Evolutionary conservation across 1,140 invertebrate genomes (phyloP), one percentile per base, ranked within the genome.

Genomic region (Heliconius eleuchia): DNA sequence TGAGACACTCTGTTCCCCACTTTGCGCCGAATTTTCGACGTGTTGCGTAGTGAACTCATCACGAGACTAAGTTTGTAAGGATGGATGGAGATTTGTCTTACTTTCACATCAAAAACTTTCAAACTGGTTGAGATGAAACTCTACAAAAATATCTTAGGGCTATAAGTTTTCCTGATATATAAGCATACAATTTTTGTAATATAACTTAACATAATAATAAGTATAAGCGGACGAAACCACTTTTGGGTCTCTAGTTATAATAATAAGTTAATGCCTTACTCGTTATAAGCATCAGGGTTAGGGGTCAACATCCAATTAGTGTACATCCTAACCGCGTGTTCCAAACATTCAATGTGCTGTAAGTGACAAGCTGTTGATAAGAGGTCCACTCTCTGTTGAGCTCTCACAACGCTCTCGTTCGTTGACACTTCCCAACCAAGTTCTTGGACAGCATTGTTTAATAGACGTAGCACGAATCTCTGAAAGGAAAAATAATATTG

Each of bases 201-300:
- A 46, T 46, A 46, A 46, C 13, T 42, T 42, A 16, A 46, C 11
- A 46, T 46, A 46, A 42, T 3, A 42, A 42, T 42, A 13, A 46
- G 13, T 46, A 16, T 16, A 46, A 46, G 11, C 42, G 0, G 42
- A 4, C 42, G 13, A 46, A 46, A 46, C 42, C 42, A 13, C 0
- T 16, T 46, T 46, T 46, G 42, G 13, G 42, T 4, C 13, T 3
- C 18, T 52, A 19, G 50, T 52, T 19, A 52, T 52, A 52, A 70
- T 70, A 39, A 66, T 34, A 42, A 46, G n/a, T 46, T 16, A 74
- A 19, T 66, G 23, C 9, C 96, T 95, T 95, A 98, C 96, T 97
- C 97, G 91, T 97, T 97, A 81, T 96, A 95, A 4, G 92, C 89
- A 86, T 97, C 96, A 4, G 97, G 97, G 89, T 97, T 95, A 0